Evolutionary conservation across 2,888 invertebrate species (phyloP).

Genomic region (Idaea biselata): DNA sequence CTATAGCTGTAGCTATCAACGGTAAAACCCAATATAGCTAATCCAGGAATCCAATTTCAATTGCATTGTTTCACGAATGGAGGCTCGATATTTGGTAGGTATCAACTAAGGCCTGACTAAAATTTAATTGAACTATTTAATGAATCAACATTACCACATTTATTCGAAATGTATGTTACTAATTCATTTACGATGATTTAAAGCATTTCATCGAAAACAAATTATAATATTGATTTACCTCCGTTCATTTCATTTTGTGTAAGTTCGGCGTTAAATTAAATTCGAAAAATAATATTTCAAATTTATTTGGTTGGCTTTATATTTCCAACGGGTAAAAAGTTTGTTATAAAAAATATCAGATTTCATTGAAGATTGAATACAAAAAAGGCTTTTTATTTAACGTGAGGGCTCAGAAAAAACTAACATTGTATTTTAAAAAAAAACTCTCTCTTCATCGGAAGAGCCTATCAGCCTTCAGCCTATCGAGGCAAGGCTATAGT

Average conservation of each 20-base stretch:
- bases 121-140: slow-evolving; percentile 22
- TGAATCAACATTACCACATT: slow-evolving; percentile 18
- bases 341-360: too few relatives aligned
- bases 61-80: slow-evolving; percentile 27
- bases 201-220: neutral
- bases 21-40: slow-evolving; percentile 24
- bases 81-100: slow-evolving; percentile 8
- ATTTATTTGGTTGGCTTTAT: too few relatives aligned
- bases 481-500: too few relatives aligned
- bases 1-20: neutral
- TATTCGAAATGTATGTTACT: slow-evolving; percentile 6
- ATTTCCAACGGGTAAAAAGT: too few relatives aligned
- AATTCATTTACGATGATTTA: neutral
- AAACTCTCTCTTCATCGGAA: neutral
- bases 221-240: neutral
- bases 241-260: neutral
- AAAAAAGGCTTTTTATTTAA: too few relatives aligned
- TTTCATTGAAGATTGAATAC: too few relatives aligned
- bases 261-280: neutral
- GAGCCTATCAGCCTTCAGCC: too few relatives aligned
- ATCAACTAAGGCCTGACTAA: slow-evolving; percentile 19
- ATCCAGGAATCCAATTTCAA: slow-evolving; percentile 29
- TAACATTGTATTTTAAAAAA: too few relatives aligned
- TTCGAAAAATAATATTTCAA: too few relatives aligned
- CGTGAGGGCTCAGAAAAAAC: too few relatives aligned